Percentiles rank a stretch among this genome's conserved stretches.
phyloP scores from a whole-genome alignment of 2,113 vertebrate genomes.

The Xyliphius kryptos region DNA sequence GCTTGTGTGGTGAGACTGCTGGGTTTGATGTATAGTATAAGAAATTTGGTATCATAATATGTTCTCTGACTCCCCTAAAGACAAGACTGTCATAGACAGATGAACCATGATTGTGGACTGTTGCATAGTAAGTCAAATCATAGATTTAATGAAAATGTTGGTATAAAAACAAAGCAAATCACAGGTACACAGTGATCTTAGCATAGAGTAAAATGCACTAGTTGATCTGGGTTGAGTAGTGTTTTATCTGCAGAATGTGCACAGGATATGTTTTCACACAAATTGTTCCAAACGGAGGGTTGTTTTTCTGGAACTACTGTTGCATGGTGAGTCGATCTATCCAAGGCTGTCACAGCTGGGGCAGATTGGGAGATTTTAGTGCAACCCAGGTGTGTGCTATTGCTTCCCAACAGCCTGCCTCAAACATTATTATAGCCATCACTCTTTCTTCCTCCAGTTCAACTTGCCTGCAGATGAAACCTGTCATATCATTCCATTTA shows the following conservation, averaged over 20 bases:
- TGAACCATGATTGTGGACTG: too few relatives aligned
- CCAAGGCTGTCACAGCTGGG: constrained; percentile 16
- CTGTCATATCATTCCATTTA: constrained; percentile 4
- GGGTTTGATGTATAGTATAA: too few relatives aligned
- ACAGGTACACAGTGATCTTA: too few relatives aligned
- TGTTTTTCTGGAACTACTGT: constrained; percentile 24
- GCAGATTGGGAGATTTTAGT: constrained; percentile 6
- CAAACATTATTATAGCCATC: constrained; percentile 21
- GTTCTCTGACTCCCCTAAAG: too few relatives aligned
- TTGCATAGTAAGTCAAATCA: too few relatives aligned
- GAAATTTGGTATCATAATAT: too few relatives aligned
- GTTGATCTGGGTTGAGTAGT: constrained; percentile 9
- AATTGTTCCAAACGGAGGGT: constrained; percentile 9
- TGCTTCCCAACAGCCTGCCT: constrained; percentile 13
- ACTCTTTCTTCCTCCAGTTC: constrained; percentile 5
- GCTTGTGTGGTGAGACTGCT: too few relatives aligned
- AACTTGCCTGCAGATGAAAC: constrained; percentile 10
- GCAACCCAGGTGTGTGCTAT: constrained; percentile 22
- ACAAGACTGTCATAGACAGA: too few relatives aligned
- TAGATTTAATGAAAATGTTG: too few relatives aligned
- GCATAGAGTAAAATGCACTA: too few relatives aligned
- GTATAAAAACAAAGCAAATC: too few relatives aligned
- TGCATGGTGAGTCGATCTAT: constrained; percentile 12
- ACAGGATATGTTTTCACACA: constrained; percentile 1
- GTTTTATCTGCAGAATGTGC: constrained; percentile 13